Evolutionary conservation across 2,113 vertebrate species (phyloP).

Genomic region (Mastomys coucha): DNA sequence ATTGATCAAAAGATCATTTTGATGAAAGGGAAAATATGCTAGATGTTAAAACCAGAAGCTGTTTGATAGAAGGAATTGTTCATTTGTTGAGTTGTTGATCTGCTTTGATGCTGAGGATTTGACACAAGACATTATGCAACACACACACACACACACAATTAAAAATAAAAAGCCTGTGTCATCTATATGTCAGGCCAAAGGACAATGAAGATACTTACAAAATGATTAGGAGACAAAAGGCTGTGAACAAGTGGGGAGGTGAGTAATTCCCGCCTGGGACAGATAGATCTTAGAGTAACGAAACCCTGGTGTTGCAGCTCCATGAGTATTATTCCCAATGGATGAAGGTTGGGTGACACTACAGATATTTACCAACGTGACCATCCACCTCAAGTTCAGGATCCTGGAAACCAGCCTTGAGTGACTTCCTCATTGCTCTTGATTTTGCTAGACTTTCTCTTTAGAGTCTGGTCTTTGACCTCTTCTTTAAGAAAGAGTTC

Average conservation of each 20-base stretch:
- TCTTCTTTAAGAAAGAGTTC: not conserved
- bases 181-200: not conserved
- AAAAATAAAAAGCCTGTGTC: not conserved
- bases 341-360: not conserved
- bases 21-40: not conserved
- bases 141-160: not conserved
- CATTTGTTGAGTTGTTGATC: not conserved
- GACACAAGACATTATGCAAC: not conserved
- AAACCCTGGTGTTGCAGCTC: too few species aligned
- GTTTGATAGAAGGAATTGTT: not conserved
- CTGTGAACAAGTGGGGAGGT: not conserved
- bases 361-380: not conserved
- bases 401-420: not conserved
- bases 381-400: not conserved
- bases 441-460: not conserved
- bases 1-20: not conserved
- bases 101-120: not conserved
- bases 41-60: not conserved
- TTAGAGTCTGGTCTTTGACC: not conserved
- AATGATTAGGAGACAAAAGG: not conserved
- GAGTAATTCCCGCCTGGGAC: not conserved
- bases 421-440: not conserved
- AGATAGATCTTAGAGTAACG: fast-evolving
- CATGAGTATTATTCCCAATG: too few species aligned
- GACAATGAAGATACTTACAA: not conserved